phyloP scores from a whole-genome alignment of 2,888 invertebrate species.

The Amphipyra tragopoginis region DNA sequence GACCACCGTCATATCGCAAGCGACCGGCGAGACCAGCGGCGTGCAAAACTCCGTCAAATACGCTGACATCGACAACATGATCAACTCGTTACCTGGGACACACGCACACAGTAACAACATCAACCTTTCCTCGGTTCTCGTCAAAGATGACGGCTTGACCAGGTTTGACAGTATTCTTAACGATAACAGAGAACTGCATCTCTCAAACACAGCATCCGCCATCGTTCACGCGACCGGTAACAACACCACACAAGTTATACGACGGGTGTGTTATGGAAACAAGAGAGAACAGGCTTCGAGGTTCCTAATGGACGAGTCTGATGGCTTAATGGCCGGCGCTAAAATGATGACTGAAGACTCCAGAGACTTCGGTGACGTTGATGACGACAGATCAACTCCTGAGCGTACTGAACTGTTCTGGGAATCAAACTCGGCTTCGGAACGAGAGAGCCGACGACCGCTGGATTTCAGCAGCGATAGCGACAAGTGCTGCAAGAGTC shows the following conservation, averaged over 20 bases:
- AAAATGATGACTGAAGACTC: slow-evolving; percentile 81
- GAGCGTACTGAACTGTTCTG: slow-evolving; percentile 84
- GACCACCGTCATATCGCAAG: slow-evolving; percentile 84
- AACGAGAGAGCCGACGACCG: slow-evolving; percentile 75
- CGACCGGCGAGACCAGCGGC: slow-evolving; percentile 67
- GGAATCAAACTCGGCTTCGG: slow-evolving; percentile 83
- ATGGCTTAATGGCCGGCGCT: slow-evolving; percentile 72
- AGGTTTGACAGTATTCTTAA: slow-evolving; percentile 78
- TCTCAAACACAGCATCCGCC: slow-evolving; percentile 78
- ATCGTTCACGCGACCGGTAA: slow-evolving; percentile 80
- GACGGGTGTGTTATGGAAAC: slow-evolving; percentile 80
- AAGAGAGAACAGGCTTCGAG: slow-evolving; percentile 68
- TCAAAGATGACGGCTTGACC: slow-evolving; percentile 78
- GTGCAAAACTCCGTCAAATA: slow-evolving; percentile 74
- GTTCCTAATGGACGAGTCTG: slow-evolving; percentile 76
- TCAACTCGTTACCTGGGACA: slow-evolving; percentile 70
- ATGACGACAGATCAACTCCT: slow-evolving; percentile 79
- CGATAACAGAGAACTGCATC: slow-evolving; percentile 78
- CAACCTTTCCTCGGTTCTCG: slow-evolving; percentile 75
- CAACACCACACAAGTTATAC: slow-evolving; percentile 84
- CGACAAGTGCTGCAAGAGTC: slow-evolving; percentile 86
- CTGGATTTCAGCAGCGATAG: slow-evolving; percentile 85
- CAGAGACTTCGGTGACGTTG: slow-evolving; percentile 75
- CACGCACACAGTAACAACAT: slow-evolving; percentile 64
- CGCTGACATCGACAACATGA: slow-evolving; percentile 80